A percentile compares a stretch with the other conserved stretches of the same genome.
Evolutionary conservation across 1,140 invertebrate genomes (phyloP).

Genomic region (Monochamus saltuarius): DNA sequence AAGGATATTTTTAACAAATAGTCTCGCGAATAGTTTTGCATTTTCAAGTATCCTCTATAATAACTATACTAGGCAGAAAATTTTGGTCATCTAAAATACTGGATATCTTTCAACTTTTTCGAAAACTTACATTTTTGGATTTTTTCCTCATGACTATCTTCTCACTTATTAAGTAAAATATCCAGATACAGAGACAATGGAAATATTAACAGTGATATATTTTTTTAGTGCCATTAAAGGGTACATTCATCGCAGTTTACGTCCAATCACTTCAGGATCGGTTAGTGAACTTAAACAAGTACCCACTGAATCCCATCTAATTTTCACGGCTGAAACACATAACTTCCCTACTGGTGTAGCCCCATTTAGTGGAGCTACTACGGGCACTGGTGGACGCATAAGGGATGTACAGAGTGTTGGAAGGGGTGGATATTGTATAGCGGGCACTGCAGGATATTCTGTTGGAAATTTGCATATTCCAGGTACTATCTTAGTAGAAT

Average conservation of each 20-base stretch:
- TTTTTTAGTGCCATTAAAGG: constrained; percentile 84
- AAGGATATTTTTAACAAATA: no score
- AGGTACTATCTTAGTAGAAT: no score
- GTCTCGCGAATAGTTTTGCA: no score
- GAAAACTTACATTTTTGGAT: no score
- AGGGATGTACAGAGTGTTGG: constrained; percentile 94
- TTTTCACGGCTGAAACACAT: constrained; percentile 98
- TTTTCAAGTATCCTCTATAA: no score
- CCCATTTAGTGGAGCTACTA: constrained; percentile 93
- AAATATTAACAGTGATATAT: constrained; percentile 7
- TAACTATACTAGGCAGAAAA: no score
- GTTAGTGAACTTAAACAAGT: constrained; percentile 66
- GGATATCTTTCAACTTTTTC: no score
- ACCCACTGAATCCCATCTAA: constrained; percentile 78
- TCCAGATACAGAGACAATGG: no score
- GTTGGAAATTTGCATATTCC: constrained; percentile 91
- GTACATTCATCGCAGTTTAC: constrained; percentile 67
- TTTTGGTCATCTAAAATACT: no score
- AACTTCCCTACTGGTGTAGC: constrained; percentile 97
- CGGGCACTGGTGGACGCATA: constrained; percentile 93
- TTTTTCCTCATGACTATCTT: no score
- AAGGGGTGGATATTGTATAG: constrained; percentile 87
- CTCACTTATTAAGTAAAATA: no score
- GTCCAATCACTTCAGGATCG: constrained; percentile 60
- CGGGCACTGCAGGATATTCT: constrained; percentile 94